These are phyloP conservation scores for Danionella cerebrum DNA, from an alignment of 2,113 vertebrate species.

Conservation along the genomic window DNA sequence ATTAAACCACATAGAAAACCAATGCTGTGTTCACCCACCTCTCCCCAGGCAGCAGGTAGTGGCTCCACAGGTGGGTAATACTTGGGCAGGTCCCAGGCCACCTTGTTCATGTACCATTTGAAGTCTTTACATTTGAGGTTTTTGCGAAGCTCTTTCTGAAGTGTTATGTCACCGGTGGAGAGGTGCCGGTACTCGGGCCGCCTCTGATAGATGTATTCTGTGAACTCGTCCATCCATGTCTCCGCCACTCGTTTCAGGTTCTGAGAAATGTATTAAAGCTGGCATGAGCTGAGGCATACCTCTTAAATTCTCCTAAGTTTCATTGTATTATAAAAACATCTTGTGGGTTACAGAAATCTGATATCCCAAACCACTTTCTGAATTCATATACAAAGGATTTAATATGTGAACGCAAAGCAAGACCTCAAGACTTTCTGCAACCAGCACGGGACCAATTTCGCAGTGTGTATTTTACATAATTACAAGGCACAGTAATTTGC, in stretches of 20 bases:
- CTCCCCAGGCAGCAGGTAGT: slow-evolving; percentile 79
- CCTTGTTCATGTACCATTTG: slow-evolving; percentile 83
- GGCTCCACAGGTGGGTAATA: slow-evolving; percentile 85
- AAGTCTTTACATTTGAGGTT: slow-evolving; percentile 85
- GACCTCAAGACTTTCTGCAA: no score
- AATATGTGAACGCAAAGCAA: no score
- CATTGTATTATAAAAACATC: no score
- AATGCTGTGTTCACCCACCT: slow-evolving; percentile 70
- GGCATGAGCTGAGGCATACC: no score
- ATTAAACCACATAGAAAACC: no score
- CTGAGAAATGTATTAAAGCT: slow-evolving; percentile 46
- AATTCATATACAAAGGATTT: not conserved
- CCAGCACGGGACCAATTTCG: no score
- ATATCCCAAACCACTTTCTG: no score
- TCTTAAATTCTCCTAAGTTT: no score
- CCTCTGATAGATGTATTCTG: slow-evolving; percentile 82
- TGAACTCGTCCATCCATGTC: slow-evolving; percentile 88
- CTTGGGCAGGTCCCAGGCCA: slow-evolving; percentile 84
- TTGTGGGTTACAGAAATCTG: no score
- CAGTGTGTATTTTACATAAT: no score
- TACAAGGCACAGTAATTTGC: no score
- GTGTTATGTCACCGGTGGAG: slow-evolving; percentile 78
- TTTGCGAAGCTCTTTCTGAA: slow-evolving; percentile 79
- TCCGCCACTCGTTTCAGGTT: slow-evolving; percentile 85
- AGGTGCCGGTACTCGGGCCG: slow-evolving; percentile 82